These are phyloP conservation scores for Oceanodroma tethys DNA, from an alignment of 2,113 vertebrate species.

Conservation along the genomic window DNA sequence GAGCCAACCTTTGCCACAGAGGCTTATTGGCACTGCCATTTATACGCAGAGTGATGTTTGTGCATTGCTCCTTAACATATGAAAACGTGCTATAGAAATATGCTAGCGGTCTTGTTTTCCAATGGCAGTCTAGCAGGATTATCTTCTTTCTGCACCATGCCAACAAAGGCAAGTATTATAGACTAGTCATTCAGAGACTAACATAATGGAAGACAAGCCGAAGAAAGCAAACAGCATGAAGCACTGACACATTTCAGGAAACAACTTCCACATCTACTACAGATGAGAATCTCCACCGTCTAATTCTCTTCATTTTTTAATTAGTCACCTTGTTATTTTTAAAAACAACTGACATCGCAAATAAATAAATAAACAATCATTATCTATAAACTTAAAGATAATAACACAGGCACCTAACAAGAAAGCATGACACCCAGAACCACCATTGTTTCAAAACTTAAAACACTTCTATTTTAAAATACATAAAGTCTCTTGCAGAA, in stretches of 20 bases:
- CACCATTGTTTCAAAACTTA: background rate
- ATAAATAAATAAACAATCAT: background rate
- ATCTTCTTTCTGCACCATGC: background rate
- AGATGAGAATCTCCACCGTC: background rate
- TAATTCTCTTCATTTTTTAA: background rate
- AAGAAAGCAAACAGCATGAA: background rate
- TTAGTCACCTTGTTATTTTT: background rate
- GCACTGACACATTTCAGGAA: background rate
- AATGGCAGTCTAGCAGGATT: background rate
- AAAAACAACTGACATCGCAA: background rate
- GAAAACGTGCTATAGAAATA: background rate
- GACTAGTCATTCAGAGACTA: background rate
- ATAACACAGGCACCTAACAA: background rate
- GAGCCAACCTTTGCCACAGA: background rate
- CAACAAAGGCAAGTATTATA: background rate
- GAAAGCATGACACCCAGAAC: background rate
- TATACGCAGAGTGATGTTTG: background rate
- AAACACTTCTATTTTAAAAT: background rate
- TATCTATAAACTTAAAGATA: background rate
- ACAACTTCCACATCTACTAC: background rate
- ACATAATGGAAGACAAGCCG: background rate
- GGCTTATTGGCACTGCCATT: background rate
- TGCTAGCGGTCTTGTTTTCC: background rate
- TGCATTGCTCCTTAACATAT: fast-evolving
- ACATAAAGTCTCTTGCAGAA: background rate